phyloP scores from a whole-genome alignment of 2,888 invertebrate genomes.

The Oligia strigilis region DNA sequence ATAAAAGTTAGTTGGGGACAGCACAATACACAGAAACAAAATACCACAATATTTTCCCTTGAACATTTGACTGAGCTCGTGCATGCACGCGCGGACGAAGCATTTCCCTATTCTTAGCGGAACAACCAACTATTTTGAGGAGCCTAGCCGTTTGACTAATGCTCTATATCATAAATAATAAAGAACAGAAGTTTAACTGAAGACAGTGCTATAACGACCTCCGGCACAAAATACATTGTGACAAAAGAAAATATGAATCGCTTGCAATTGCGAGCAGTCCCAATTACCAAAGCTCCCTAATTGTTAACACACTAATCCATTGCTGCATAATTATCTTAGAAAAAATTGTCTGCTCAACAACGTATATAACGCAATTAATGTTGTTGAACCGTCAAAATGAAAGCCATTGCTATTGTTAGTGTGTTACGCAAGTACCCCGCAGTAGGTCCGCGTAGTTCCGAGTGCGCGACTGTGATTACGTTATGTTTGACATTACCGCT shows the following conservation, averaged over 20 bases:
- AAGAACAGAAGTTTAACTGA: conserved; percentile 30
- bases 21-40: conserved; percentile 12
- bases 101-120: conserved; percentile 17
- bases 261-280: background rate
- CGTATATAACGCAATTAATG: background rate
- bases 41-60: conserved; percentile 26
- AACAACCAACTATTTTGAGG: conserved; percentile 40
- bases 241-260: conserved; percentile 3
- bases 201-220: conserved; percentile 5
- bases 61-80: background rate
- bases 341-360: background rate
- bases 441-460: background rate
- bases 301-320: background rate
- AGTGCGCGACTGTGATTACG: background rate
- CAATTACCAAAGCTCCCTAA: background rate
- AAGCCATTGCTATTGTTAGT: background rate
- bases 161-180: conserved; percentile 7
- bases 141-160: conserved; percentile 33
- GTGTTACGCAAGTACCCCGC: background rate
- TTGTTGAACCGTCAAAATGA: background rate
- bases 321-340: background rate
- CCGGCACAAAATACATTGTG: background rate
- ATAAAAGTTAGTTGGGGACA: conserved; percentile 34
- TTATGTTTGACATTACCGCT: background rate
- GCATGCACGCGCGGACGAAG: background rate